phyloP scores from a whole-genome alignment of 1,140 invertebrate genomes.

The Lasioglossum albipes region DNA sequence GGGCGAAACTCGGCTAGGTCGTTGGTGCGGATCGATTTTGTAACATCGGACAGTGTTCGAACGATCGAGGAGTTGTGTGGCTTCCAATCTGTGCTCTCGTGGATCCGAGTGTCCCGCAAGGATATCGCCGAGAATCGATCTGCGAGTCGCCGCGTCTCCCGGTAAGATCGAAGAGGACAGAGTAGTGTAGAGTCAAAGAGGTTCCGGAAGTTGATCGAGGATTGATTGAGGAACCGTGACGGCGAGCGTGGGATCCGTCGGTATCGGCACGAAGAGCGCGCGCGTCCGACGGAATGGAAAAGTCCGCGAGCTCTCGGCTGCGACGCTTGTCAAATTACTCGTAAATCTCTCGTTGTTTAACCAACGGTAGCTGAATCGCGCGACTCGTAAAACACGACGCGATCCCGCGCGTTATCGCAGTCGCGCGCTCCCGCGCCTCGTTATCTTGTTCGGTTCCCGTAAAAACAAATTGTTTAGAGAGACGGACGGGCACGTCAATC shows the following conservation, averaged over 20 bases:
- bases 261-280: neutral
- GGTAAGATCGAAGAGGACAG: neutral
- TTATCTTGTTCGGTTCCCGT: neutral
- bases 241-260: neutral
- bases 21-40: too few species aligned
- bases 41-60: too few species aligned
- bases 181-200: too few species aligned
- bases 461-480: slow-evolving; percentile 25
- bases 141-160: too few species aligned
- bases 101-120: slow-evolving; percentile 66
- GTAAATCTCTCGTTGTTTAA: slow-evolving; percentile 35
- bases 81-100: too few species aligned
- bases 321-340: neutral
- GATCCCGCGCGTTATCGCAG: neutral
- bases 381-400: neutral
- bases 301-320: neutral
- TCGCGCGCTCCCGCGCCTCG: too few species aligned
- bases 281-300: slow-evolving; percentile 4
- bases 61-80: too few species aligned
- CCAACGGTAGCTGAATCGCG: neutral
- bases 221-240: neutral
- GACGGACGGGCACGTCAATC: too few species aligned
- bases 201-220: neutral
- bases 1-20: too few species aligned
- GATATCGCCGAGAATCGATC: slow-evolving; percentile 68